phyloP scores from a whole-genome alignment of 1,140 invertebrate genomes.

The Himalopsyche phryganea region DNA sequence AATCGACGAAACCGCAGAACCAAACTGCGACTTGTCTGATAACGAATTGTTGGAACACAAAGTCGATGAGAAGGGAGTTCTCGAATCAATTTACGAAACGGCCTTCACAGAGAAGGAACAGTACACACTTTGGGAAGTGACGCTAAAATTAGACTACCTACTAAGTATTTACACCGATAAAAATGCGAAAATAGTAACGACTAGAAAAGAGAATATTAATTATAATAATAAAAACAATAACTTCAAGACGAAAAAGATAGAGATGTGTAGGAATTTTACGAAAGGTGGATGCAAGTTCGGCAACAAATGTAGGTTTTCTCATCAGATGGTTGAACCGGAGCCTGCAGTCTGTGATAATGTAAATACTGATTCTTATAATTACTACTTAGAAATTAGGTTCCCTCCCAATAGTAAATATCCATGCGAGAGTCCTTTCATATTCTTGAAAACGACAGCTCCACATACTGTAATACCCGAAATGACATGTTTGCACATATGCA shows the following conservation, averaged over 20 bases:
- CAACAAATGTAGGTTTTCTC: conserved; percentile 68
- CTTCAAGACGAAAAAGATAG: conserved; percentile 55
- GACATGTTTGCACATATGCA: conserved; percentile 60
- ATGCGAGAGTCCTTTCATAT: conserved; percentile 65
- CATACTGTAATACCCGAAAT: conserved; percentile 56
- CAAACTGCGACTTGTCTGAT: conserved; percentile 43
- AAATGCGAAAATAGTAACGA: conserved; percentile 41
- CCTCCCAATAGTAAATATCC: conserved; percentile 66
- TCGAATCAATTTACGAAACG: conserved; percentile 71
- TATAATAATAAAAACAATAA: conserved; percentile 41
- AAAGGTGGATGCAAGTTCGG: conserved; percentile 67
- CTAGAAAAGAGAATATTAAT: conserved; percentile 43
- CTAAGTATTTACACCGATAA: conserved; percentile 58
- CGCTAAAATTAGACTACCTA: conserved; percentile 65
- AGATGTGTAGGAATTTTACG: conserved; percentile 65
- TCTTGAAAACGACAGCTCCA: conserved; percentile 58
- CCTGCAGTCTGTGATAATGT: conserved; percentile 39
- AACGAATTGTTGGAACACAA: conserved; percentile 60
- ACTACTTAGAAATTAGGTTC: conserved; percentile 72
- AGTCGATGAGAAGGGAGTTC: conserved; percentile 64
- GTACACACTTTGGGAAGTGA: conserved; percentile 64
- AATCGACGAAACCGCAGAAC: conserved; percentile 43
- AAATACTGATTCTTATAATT: conserved; percentile 34
- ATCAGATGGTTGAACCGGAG: conserved; percentile 51
- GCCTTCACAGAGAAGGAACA: conserved; percentile 63